Percentiles rank a stretch among this genome's conserved stretches.
Evolutionary conservation across 2,888 invertebrate genomes (phyloP).

Genomic region (Orgyia antiqua): DNA sequence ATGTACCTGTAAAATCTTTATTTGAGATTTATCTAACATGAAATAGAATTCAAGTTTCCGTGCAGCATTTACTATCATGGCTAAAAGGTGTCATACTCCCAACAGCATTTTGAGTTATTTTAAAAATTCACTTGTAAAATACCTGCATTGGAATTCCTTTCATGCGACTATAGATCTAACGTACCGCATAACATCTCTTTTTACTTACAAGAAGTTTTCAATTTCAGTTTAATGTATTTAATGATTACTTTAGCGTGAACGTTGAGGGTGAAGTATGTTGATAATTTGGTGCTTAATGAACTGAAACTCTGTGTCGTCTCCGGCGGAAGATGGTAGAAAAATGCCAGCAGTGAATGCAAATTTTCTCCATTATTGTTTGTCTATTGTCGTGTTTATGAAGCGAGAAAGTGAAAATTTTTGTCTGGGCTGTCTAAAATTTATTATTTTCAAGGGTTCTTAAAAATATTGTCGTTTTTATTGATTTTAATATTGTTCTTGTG

Average conservation of each 20-base stretch:
- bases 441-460: constrained; percentile 23
- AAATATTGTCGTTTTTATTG: not conserved
- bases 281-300: constrained; percentile 76
- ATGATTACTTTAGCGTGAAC: constrained; percentile 62
- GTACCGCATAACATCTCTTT: constrained; percentile 28
- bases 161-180: constrained; percentile 51
- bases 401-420: constrained; percentile 47
- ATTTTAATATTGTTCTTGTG: no score
- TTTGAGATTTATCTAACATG: no score
- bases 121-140: constrained; percentile 55
- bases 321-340: constrained; percentile 66
- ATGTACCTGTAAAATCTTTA: no score
- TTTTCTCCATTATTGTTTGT: constrained; percentile 71
- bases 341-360: constrained; percentile 65
- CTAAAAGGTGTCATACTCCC: no score
- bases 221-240: constrained; percentile 38
- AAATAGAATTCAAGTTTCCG: no score
- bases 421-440: constrained; percentile 26
- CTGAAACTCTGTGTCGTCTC: constrained; percentile 60
- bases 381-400: constrained; percentile 69
- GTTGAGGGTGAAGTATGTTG: constrained; percentile 55
- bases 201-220: constrained; percentile 28
- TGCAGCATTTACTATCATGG: no score
- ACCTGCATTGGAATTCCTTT: constrained; percentile 37
- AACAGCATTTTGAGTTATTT: constrained; percentile 68